Evolutionary conservation across 2,888 invertebrate species (phyloP).

Genomic region (Notodonta ziczac): DNA sequence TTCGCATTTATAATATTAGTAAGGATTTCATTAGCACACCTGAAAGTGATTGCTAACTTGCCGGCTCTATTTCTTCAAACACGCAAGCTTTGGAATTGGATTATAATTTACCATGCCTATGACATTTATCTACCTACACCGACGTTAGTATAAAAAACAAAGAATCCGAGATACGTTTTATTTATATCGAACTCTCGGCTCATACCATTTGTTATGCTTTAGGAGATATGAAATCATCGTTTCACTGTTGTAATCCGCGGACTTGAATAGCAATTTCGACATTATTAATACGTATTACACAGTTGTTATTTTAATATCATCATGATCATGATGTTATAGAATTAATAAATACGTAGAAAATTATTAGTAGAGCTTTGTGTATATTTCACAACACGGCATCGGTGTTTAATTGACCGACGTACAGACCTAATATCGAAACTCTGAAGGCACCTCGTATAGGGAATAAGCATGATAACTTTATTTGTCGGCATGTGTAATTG

Average conservation of each 20-base stretch:
- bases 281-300: background rate
- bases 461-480: no score
- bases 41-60: constrained; percentile 6
- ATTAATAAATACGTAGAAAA: constrained; percentile 10
- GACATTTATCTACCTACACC: constrained; percentile 35
- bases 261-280: background rate
- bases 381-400: constrained; percentile 31
- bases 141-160: constrained; percentile 21
- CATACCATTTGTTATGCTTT: constrained; percentile 16
- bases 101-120: constrained; percentile 36
- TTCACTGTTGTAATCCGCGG: constrained; percentile 5
- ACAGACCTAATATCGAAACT: no score
- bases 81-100: constrained; percentile 16
- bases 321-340: background rate
- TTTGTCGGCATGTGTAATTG: no score
- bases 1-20: no score
- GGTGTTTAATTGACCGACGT: constrained; percentile 28
- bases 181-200: constrained; percentile 13
- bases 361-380: constrained; percentile 22
- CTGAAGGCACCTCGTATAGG: no score
- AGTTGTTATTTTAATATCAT: background rate
- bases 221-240: constrained; percentile 9
- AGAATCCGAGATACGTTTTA: constrained; percentile 28
- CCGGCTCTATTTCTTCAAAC: constrained; percentile 15
- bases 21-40: background rate